Base-by-base conservation (phyloP, 2,113 vertebrate species). In the Aptenodytes forsteri region DNA sequence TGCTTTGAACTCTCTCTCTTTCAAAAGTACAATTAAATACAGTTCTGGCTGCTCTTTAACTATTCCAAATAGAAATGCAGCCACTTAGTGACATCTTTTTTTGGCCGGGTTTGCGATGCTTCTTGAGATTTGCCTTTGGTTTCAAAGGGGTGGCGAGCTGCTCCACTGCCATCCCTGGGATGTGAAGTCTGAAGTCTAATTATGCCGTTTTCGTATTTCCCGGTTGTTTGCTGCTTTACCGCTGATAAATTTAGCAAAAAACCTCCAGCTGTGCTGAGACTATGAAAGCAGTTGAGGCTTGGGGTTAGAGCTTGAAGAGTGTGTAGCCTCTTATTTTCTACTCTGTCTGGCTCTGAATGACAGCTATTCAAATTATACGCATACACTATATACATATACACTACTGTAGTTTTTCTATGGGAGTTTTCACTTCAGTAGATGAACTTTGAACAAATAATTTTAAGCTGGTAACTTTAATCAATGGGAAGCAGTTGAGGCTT, bases 201-300 rank as follows among this genome's bases (percentile, higher is more conserved):
- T 81, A 84, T 0, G 11, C 56, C 1, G 2, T 32, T 81, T 87
- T 72, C 44, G 10, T 91, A 76, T 64, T 94, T 93, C 61, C 80
- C 21, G 10, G 75, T 71, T 70, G 46, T 36, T 95, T 30, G 3
- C 34, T 78, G 69, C 52, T 95, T 92, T 84, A 64, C 7, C 30
- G 27, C 49, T 72, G 83, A 87, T 61, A 87, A 87, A 84, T 89
- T 76, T 82, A 95, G 91, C 34, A 93, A 78, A 96, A 94, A 71
- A 22, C 3, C 27, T 94, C 90, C 76, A 89, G 81, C 90, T 93
- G 83, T 89, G 65, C 80, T 87, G 92, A 84, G 89, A 84, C 73
- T 89, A 56, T 50, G 40, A 34, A 80, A 86, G 75, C 30, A 92
- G n/a, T 3, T 78, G 79, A 86, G 67, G 75, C 42, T 87, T 87